These are phyloP conservation scores for Prenolepis imparis DNA, from an alignment of 2,888 invertebrate genomes.

Conservation along the genomic window DNA sequence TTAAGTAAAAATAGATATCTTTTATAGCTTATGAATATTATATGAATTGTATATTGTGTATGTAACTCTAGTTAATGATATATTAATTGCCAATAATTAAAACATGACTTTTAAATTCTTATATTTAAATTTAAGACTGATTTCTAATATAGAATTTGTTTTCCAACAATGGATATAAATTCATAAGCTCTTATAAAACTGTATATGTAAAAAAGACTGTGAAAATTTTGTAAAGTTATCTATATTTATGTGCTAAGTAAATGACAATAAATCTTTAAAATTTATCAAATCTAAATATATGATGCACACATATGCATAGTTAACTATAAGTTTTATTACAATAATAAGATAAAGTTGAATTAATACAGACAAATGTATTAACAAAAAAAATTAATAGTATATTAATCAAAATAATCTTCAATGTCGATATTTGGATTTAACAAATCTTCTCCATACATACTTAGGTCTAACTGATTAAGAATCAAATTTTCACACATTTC, in stretches of 20 bases:
- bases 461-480: slow-evolving; percentile 96
- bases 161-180: not conserved
- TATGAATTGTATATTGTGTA: slow-evolving; percentile 36
- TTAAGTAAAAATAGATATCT: not conserved
- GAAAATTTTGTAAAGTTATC: slow-evolving; percentile 29
- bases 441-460: slow-evolving; percentile 95
- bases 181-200: slow-evolving; percentile 7
- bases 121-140: slow-evolving; percentile 16
- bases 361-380: not conserved
- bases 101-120: slow-evolving; percentile 1
- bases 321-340: not conserved
- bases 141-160: slow-evolving; percentile 6
- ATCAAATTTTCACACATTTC: slow-evolving; percentile 99
- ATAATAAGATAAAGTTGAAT: not conserved
- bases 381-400: not conserved
- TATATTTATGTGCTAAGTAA: slow-evolving; percentile 22
- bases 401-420: slow-evolving; percentile 99
- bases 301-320: not conserved
- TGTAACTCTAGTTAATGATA: slow-evolving; percentile 3
- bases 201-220: slow-evolving; percentile 14
- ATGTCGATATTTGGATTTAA: slow-evolving; percentile 98
- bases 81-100: not conserved
- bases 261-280: slow-evolving; percentile 37
- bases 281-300: slow-evolving; percentile 4
- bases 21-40: slow-evolving; percentile 21